A percentile compares a stretch with the other conserved stretches of the same genome.
These are phyloP conservation scores for Hecatera dysodea DNA, from an alignment of 2,888 invertebrate genomes.

Conservation along the genomic window DNA sequence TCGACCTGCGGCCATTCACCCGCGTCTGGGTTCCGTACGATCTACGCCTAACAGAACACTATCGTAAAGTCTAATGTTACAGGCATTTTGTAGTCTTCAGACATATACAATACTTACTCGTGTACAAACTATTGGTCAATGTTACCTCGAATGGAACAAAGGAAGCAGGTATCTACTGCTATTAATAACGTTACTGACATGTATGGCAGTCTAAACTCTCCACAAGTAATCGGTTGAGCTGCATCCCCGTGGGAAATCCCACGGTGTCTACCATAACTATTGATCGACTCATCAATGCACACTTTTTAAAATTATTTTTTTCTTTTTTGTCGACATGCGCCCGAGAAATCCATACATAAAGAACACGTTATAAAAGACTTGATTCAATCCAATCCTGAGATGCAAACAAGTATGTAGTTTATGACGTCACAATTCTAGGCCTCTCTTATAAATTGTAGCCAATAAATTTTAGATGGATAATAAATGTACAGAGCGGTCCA, in stretches of 20 bases:
- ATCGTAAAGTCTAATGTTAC: slow-evolving; percentile 19
- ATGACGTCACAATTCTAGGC: slow-evolving; percentile 13
- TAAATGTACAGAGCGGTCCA: slow-evolving; percentile 13
- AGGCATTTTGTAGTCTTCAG: neutral
- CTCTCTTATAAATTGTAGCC: slow-evolving; percentile 23
- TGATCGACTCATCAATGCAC: slow-evolving; percentile 26
- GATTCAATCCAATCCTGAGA: slow-evolving; percentile 2
- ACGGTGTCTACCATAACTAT: slow-evolving; percentile 3
- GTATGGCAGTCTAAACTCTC: neutral
- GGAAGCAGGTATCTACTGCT: neutral
- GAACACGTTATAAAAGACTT: slow-evolving; percentile 5
- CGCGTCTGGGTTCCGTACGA: slow-evolving; percentile 43
- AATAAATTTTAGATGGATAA: slow-evolving; percentile 30
- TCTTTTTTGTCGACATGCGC: slow-evolving; percentile 6
- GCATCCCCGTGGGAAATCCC: slow-evolving; percentile 35
- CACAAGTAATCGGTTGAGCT: neutral
- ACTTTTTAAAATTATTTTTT: neutral
- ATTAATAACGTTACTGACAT: neutral
- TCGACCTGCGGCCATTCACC: slow-evolving; percentile 69
- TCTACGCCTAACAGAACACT: slow-evolving; percentile 16
- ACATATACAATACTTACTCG: slow-evolving; percentile 6
- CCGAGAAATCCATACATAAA: neutral
- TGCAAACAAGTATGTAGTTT: slow-evolving; percentile 12
- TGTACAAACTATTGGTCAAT: slow-evolving; percentile 5
- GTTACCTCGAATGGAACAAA: slow-evolving; percentile 10